Percentiles rank a stretch among this genome's conserved stretches.
Evolutionary conservation across 2,113 vertebrate genomes (phyloP).

Genomic region (Desmodus rotundus): DNA sequence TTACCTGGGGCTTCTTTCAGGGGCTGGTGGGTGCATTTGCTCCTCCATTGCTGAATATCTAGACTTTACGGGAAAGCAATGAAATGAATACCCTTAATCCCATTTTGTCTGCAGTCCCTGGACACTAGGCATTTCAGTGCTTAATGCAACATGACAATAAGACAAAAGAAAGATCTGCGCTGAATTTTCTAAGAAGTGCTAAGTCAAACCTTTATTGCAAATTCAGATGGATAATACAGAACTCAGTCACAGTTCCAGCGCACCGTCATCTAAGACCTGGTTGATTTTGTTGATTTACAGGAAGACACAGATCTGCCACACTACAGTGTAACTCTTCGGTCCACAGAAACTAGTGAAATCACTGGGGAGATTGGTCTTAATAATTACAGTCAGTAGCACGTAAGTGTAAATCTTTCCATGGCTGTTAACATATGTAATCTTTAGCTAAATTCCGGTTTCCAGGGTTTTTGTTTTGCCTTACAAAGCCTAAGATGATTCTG

Average conservation of each 20-base stretch:
- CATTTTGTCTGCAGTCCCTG: background rate
- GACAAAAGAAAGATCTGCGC: background rate
- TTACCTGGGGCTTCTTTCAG: background rate
- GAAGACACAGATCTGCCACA: background rate
- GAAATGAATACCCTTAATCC: background rate
- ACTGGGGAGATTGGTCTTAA: slow-evolving; percentile 35
- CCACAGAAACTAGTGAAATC: background rate
- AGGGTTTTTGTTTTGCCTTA: background rate
- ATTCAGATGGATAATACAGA: background rate
- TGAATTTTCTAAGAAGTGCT: background rate
- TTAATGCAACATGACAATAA: slow-evolving; percentile 21
- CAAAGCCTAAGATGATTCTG: background rate
- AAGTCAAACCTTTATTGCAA: background rate
- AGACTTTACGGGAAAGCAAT: background rate
- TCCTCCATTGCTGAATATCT: background rate
- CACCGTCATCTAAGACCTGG: background rate
- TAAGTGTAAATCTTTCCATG: background rate
- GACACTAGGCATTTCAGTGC: background rate
- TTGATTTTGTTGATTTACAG: background rate
- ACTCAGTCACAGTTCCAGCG: background rate
- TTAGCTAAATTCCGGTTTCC: background rate
- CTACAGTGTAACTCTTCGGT: background rate
- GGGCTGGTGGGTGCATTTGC: background rate
- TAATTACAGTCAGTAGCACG: background rate
- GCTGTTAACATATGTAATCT: slow-evolving; percentile 24